phyloP scores from a whole-genome alignment of 1,140 invertebrate genomes.

The Hycleus phaleratus region DNA sequence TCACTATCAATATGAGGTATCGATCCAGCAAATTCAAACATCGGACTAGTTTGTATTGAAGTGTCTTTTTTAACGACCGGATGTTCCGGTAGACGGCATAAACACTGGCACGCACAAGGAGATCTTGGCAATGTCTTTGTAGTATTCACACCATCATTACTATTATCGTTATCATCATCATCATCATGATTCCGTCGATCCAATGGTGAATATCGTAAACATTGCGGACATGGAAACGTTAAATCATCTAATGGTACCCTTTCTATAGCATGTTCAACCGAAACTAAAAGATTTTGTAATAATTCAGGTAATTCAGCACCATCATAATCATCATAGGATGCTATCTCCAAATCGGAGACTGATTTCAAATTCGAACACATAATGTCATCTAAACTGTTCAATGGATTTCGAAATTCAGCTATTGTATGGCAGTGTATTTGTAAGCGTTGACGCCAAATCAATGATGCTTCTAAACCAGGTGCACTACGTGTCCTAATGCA shows the following conservation, averaged over 20 bases:
- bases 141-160: conserved; percentile 16
- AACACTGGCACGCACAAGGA: conserved; percentile 38
- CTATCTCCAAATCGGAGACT: conserved; percentile 32
- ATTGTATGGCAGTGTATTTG: conserved; percentile 32
- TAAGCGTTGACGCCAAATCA: conserved; percentile 33
- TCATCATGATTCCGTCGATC: conserved; percentile 24
- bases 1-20: conserved; percentile 66
- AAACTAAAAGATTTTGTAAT: conserved; percentile 54
- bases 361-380: conserved; percentile 35
- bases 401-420: conserved; percentile 33
- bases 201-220: conserved; percentile 44
- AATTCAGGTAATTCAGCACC: conserved; percentile 51
- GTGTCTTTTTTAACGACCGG: conserved; percentile 34
- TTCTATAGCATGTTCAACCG: conserved; percentile 59
- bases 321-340: conserved; percentile 31
- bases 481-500: conserved; percentile 27
- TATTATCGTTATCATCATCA: conserved; percentile 2
- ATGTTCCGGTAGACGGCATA: conserved; percentile 26
- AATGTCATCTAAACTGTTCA: conserved; percentile 29
- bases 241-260: conserved; percentile 57
- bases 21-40: conserved; percentile 58
- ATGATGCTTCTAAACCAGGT: conserved; percentile 34
- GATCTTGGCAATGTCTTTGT: neutral
- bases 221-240: conserved; percentile 51
- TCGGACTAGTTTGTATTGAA: conserved; percentile 45